phyloP scores from a whole-genome alignment of 2,797 vertebrate genomes.

The Hippocampus kuda region DNA sequence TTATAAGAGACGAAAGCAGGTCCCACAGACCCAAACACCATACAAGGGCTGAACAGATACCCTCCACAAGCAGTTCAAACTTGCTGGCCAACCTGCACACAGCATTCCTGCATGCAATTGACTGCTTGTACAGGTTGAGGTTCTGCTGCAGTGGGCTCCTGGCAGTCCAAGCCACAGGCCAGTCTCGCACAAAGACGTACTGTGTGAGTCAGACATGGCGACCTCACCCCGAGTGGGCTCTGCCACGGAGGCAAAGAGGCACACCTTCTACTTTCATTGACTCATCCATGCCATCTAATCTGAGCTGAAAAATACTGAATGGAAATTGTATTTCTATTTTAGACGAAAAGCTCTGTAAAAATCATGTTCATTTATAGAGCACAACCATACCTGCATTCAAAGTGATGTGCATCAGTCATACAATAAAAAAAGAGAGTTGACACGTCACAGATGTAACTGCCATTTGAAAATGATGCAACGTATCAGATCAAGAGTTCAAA shows the following conservation, averaged over 20 bases:
- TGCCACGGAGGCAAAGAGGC: conserved; percentile 45
- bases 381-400: too few relatives aligned
- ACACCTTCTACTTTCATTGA: conserved; percentile 30
- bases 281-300: not conserved
- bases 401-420: too few relatives aligned
- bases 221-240: conserved; percentile 29
- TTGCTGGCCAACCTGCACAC: conserved; percentile 8
- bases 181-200: conserved; percentile 60
- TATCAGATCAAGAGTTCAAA: too few relatives aligned
- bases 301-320: not conserved
- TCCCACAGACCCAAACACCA: not conserved
- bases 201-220: conserved; percentile 44
- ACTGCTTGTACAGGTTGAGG: conserved; percentile 44
- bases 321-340: not conserved
- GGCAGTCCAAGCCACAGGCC: conserved; percentile 29
- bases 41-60: not conserved
- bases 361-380: too few relatives aligned
- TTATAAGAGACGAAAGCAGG: not conserved
- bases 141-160: conserved; percentile 40
- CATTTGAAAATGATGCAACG: too few relatives aligned
- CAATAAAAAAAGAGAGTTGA: too few relatives aligned
- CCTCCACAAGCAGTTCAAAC: not conserved
- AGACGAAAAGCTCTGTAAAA: too few relatives aligned
- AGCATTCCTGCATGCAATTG: conserved; percentile 55
- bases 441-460: too few relatives aligned